A percentile compares a stretch with the other conserved stretches of the same genome.
Evolutionary conservation across 2,113 vertebrate genomes (phyloP).

Genomic region (Pedionomus torquatus): DNA sequence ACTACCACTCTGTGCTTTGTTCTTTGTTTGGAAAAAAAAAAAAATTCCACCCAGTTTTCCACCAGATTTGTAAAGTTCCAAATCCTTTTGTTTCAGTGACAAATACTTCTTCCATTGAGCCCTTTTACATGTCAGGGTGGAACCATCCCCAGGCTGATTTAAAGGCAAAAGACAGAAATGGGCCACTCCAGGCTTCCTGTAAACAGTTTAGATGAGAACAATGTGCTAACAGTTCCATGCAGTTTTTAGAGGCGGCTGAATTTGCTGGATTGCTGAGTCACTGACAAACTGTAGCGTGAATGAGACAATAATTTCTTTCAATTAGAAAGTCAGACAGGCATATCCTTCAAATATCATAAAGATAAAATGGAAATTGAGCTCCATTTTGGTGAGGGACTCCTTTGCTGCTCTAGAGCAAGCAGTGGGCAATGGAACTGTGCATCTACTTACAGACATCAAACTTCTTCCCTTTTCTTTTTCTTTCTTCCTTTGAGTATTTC

Average conservation of each 20-base stretch:
- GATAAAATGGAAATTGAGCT: not conserved
- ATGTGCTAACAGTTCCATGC: not conserved
- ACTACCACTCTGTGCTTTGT: not conserved
- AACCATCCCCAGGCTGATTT: slow-evolving; percentile 30
- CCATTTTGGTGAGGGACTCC: not conserved
- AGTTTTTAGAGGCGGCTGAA: slow-evolving; percentile 23
- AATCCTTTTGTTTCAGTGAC: slow-evolving; percentile 26
- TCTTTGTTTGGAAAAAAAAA: not conserved
- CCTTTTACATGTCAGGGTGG: slow-evolving; percentile 11
- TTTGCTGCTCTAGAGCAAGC: not conserved
- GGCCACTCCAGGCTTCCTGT: slow-evolving; percentile 22
- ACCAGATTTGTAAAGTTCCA: slow-evolving; percentile 40
- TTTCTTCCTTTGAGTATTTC: slow-evolving; percentile 36
- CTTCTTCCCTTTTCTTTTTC: not conserved
- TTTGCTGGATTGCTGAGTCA: slow-evolving; percentile 36
- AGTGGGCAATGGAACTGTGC: not conserved
- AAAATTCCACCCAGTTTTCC: not conserved
- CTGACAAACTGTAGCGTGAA: not conserved
- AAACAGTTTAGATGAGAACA: slow-evolving; percentile 44
- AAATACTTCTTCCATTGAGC: not conserved
- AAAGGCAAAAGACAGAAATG: slow-evolving; percentile 40
- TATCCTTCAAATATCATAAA: not conserved
- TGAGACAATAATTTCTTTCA: slow-evolving; percentile 7
- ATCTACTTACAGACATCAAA: not conserved
- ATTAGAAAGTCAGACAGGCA: slow-evolving; percentile 1